Percentiles rank a stretch among this genome's conserved stretches.
Evolutionary conservation across 2,113 vertebrate species (phyloP).

Genomic region (Coracopsis vasa): DNA sequence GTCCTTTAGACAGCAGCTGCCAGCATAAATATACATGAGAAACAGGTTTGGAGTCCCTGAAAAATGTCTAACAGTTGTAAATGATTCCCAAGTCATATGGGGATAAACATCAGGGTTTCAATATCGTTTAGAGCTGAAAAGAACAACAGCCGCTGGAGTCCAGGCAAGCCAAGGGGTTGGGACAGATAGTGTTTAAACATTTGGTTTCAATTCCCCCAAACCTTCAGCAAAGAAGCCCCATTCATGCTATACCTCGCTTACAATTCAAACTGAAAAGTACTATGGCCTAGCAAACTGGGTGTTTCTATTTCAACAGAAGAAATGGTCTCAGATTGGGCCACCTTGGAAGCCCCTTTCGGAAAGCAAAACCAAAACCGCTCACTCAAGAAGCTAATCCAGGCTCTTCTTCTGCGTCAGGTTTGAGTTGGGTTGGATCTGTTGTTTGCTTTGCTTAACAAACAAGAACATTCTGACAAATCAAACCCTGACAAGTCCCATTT

Average conservation of each 20-base stretch:
- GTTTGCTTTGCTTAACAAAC: background rate
- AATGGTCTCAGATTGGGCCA: background rate
- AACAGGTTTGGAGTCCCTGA: constrained; percentile 43
- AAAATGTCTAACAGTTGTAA: constrained; percentile 36
- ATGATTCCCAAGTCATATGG: constrained; percentile 20
- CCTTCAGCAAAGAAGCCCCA: background rate
- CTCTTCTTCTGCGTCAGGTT: background rate
- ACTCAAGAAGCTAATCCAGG: background rate
- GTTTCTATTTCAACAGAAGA: background rate
- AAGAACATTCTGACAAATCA: background rate
- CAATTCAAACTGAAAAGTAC: background rate
- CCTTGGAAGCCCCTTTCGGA: background rate
- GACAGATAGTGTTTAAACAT: constrained; percentile 40
- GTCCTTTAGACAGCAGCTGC: constrained; percentile 29
- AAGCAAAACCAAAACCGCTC: background rate
- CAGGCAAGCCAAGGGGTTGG: constrained; percentile 4
- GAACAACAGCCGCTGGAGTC: background rate
- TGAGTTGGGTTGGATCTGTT: background rate
- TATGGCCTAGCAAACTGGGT: background rate
- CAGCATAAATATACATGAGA: constrained; percentile 31
- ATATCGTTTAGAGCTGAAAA: constrained; percentile 14
- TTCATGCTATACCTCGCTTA: background rate
- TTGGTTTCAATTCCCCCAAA: constrained; percentile 54
- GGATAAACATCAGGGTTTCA: constrained; percentile 51
- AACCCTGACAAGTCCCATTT: background rate